A percentile compares a stretch with the other conserved stretches of the same genome.
These are phyloP conservation scores for Xanthostigma xanthostigma DNA, from an alignment of 2,888 invertebrate species.

Conservation along the genomic window DNA sequence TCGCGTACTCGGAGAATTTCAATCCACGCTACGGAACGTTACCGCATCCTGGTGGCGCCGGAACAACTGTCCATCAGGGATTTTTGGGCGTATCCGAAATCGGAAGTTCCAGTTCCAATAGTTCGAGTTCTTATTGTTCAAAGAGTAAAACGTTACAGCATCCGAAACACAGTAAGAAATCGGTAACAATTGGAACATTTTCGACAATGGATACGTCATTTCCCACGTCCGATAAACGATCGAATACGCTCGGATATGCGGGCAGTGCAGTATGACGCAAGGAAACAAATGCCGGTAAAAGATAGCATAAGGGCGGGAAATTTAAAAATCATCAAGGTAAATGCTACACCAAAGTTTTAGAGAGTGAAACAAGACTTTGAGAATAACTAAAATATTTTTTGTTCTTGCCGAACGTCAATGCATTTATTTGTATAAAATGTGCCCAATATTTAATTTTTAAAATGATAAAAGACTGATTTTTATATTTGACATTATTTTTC, in stretches of 20 bases:
- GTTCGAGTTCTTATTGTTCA: constrained; percentile 23
- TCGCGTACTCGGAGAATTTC: constrained; percentile 13
- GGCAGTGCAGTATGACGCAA: constrained; percentile 27
- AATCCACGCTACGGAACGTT: constrained; percentile 26
- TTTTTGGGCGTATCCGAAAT: constrained; percentile 27
- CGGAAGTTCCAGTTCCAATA: constrained; percentile 26
- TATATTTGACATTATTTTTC: too few relatives aligned
- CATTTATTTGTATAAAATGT: too few relatives aligned
- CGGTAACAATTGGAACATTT: constrained; percentile 28
- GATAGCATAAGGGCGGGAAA: constrained; percentile 5
- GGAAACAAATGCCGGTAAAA: constrained; percentile 3
- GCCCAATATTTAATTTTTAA: too few relatives aligned
- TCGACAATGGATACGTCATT: constrained; percentile 24
- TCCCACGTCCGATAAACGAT: constrained; percentile 22
- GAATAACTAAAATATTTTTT: constrained; percentile 1
- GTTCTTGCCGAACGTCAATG: not conserved
- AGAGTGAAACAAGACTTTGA: constrained; percentile 6
- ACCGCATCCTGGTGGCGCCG: constrained; percentile 19
- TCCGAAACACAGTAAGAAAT: constrained; percentile 24
- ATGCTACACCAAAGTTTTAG: constrained; percentile 5
- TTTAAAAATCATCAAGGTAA: constrained; percentile 4
- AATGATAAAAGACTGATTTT: too few relatives aligned
- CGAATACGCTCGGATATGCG: constrained; percentile 23
- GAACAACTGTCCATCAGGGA: constrained; percentile 25
- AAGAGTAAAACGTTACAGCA: constrained; percentile 28